Percentiles rank a stretch among this genome's conserved stretches.
These are phyloP conservation scores for Danaus melanippus DNA, from an alignment of 1,140 invertebrate species.

Conservation along the genomic window DNA sequence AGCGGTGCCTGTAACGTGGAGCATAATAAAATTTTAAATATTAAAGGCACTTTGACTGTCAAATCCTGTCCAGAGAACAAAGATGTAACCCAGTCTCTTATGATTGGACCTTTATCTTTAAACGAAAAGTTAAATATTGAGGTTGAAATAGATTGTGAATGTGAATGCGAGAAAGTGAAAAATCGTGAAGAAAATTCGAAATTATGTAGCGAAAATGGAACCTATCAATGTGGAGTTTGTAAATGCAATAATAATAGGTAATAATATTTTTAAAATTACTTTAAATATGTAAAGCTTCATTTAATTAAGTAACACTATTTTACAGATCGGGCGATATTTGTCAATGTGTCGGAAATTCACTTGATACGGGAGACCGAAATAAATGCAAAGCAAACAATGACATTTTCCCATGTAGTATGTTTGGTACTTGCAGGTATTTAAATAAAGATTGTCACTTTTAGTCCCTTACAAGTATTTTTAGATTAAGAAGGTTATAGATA, in stretches of 20 bases:
- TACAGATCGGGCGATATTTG: slow-evolving; percentile 76
- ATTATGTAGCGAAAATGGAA: slow-evolving; percentile 71
- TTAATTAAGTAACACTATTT: slow-evolving; percentile 7
- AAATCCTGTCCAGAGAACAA: slow-evolving; percentile 22
- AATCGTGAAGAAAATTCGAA: slow-evolving; percentile 57
- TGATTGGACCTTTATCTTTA: slow-evolving; percentile 29
- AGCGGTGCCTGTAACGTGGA: slow-evolving; percentile 27
- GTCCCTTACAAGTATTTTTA: not conserved
- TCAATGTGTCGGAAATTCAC: slow-evolving; percentile 74
- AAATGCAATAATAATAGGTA: slow-evolving; percentile 76
- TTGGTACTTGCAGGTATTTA: slow-evolving; percentile 74
- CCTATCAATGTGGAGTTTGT: slow-evolving; percentile 82
- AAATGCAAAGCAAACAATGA: slow-evolving; percentile 79
- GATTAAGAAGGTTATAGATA: not conserved
- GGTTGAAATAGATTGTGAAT: slow-evolving; percentile 68
- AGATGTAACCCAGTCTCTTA: slow-evolving; percentile 17
- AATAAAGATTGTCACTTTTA: slow-evolving; percentile 6
- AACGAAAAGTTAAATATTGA: slow-evolving; percentile 36
- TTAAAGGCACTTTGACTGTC: slow-evolving; percentile 32
- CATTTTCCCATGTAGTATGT: slow-evolving; percentile 69
- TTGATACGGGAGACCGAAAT: slow-evolving; percentile 24
- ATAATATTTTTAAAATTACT: not conserved
- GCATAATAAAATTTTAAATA: slow-evolving; percentile 23
- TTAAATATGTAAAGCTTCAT: too few species aligned
- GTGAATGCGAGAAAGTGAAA: slow-evolving; percentile 60